Evolutionary conservation across 2,888 invertebrate genomes (phyloP).

Genomic region (Scaptomyza caliginosa): DNA sequence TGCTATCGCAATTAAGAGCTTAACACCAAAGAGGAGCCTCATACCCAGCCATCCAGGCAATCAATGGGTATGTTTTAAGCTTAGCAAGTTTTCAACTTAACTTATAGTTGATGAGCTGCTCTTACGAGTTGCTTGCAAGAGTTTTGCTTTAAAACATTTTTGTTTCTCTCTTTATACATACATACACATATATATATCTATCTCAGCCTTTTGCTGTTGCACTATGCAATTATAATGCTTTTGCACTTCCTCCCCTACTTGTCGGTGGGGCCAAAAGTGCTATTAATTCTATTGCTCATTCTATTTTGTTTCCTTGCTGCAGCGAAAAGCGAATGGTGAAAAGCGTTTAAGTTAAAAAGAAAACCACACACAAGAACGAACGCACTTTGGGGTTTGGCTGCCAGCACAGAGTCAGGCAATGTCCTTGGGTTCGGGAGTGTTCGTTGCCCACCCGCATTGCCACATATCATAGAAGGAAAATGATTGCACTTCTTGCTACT

Average conservation of each 20-base stretch:
- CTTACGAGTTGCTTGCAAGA: no score
- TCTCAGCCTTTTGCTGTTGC: not conserved
- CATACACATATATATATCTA: no score
- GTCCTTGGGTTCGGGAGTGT: not conserved
- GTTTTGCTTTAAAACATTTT: no score
- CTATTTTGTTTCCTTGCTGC: not conserved
- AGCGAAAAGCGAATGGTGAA: no score
- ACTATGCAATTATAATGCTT: not conserved
- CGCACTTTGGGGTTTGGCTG: not conserved
- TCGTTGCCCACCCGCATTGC: not conserved
- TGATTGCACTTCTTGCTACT: conserved; percentile 35
- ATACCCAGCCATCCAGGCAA: no score
- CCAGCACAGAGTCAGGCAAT: not conserved
- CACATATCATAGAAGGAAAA: conserved; percentile 34
- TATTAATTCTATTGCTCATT: not conserved
- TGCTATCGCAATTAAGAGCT: not conserved
- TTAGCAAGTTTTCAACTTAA: no score
- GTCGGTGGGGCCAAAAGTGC: not conserved
- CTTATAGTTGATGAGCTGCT: no score
- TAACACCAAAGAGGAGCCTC: not conserved
- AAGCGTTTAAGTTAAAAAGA: no score
- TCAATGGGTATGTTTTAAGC: no score
- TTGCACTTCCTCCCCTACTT: not conserved
- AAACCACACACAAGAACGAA: not conserved
- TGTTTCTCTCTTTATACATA: not conserved